Percentiles rank a stretch among this genome's conserved stretches.
phyloP scores from a whole-genome alignment of 2,888 invertebrate genomes.

The Eupithecia dodoneata region DNA sequence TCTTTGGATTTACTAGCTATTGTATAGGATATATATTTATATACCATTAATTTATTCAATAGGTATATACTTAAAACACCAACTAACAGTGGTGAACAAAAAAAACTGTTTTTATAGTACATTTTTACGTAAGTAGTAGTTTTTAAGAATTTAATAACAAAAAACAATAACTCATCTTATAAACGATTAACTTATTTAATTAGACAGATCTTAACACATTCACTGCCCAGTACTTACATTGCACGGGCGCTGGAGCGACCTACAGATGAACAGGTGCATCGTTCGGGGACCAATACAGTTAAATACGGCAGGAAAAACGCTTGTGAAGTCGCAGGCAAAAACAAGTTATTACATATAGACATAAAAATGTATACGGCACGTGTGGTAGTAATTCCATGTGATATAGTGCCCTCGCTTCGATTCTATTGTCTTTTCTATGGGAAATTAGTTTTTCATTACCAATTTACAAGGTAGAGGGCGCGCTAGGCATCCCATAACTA shows the following conservation, averaged over 20 bases:
- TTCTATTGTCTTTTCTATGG: constrained; percentile 26
- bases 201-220: not conserved
- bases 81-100: no score
- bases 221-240: not conserved
- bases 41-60: no score
- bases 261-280: not conserved
- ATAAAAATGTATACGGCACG: constrained; percentile 14
- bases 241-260: not conserved
- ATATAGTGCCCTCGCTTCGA: constrained; percentile 14
- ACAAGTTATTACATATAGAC: not conserved
- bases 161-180: no score
- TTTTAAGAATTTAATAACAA: no score
- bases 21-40: no score
- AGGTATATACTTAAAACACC: no score
- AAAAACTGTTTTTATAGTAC: no score
- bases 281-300: not conserved
- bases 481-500: not conserved
- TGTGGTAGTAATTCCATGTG: constrained; percentile 27
- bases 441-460: constrained; percentile 19
- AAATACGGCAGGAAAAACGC: not conserved
- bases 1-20: no score
- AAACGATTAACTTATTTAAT: no score
- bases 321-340: not conserved
- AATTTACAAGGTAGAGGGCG: not conserved
- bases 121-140: no score